Evolutionary conservation across 2,888 invertebrate species (phyloP).

Genomic region (Aethes cnicana): DNA sequence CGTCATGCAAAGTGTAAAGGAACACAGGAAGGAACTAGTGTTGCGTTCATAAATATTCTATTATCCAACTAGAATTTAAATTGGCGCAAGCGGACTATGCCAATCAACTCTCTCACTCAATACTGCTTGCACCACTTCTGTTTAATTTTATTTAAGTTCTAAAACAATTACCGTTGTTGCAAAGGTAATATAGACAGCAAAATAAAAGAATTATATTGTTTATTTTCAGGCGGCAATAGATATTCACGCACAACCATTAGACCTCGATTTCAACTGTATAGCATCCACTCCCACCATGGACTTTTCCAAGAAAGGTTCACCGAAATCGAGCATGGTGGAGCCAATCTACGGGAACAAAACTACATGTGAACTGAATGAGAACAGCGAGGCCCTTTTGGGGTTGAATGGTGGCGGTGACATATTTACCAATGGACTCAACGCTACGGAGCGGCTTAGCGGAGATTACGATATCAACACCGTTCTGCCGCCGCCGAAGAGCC

Average conservation of each 20-base stretch:
- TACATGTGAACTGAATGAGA: slow-evolving; percentile 69
- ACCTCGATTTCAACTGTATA: slow-evolving; percentile 77
- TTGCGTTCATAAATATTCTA: background rate
- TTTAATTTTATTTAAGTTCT: background rate
- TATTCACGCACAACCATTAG: slow-evolving; percentile 73
- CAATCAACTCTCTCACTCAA: background rate
- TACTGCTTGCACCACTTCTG: background rate
- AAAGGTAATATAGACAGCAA: too few relatives aligned
- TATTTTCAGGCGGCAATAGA: slow-evolving; percentile 68
- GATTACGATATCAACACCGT: slow-evolving; percentile 77
- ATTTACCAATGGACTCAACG: slow-evolving; percentile 68
- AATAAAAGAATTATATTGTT: too few relatives aligned
- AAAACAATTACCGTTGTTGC: too few relatives aligned
- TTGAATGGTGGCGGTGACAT: slow-evolving; percentile 71
- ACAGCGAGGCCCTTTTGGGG: slow-evolving; percentile 63
- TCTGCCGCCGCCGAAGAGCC: slow-evolving; percentile 73
- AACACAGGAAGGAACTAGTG: background rate
- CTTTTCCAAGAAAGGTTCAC: slow-evolving; percentile 71
- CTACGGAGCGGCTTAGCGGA: slow-evolving; percentile 68
- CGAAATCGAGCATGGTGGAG: slow-evolving; percentile 68
- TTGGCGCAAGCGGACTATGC: background rate
- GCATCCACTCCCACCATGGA: slow-evolving; percentile 74
- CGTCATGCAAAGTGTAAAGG: background rate
- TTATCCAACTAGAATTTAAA: background rate
- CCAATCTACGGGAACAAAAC: slow-evolving; percentile 78